Evolutionary conservation across 2,888 invertebrate genomes (phyloP).

Genomic region (Apotomis capreana): DNA sequence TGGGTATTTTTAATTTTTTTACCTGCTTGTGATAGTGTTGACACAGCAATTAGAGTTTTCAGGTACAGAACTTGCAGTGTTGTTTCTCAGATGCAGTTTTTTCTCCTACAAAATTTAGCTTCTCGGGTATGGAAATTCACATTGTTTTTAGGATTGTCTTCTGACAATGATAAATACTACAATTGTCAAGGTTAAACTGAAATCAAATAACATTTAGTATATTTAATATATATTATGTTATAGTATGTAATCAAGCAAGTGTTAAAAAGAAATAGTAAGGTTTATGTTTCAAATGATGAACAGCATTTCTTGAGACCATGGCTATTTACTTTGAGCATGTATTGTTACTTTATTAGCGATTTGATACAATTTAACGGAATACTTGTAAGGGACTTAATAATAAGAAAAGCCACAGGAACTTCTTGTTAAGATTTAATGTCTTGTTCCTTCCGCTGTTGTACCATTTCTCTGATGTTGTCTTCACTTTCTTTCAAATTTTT

Average conservation of each 20-base stretch:
- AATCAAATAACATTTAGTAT: neutral
- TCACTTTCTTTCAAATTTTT: slow-evolving; percentile 92
- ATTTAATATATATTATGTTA: slow-evolving; percentile 15
- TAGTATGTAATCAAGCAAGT: neutral
- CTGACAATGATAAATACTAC: neutral
- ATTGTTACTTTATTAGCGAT: neutral
- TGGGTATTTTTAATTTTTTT: too few relatives aligned
- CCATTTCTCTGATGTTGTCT: slow-evolving; percentile 92
- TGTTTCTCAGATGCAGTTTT: too few relatives aligned
- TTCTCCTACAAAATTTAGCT: too few relatives aligned
- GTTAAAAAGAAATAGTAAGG: too few relatives aligned
- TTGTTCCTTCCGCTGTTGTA: slow-evolving; percentile 85
- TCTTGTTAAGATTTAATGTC: slow-evolving; percentile 53
- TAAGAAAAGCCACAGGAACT: slow-evolving; percentile 1
- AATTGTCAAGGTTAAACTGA: neutral
- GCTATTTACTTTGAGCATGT: neutral
- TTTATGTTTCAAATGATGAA: neutral
- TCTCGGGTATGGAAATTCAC: too few relatives aligned
- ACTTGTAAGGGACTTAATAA: neutral
- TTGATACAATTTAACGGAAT: slow-evolving; percentile 8
- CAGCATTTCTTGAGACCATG: neutral
- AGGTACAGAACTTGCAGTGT: too few relatives aligned
- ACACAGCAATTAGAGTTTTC: too few relatives aligned
- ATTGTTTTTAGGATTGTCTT: too few relatives aligned
- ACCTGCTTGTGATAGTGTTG: too few relatives aligned